phyloP scores from a whole-genome alignment of 2,888 invertebrate species.

The Drosophila niveifrons region DNA sequence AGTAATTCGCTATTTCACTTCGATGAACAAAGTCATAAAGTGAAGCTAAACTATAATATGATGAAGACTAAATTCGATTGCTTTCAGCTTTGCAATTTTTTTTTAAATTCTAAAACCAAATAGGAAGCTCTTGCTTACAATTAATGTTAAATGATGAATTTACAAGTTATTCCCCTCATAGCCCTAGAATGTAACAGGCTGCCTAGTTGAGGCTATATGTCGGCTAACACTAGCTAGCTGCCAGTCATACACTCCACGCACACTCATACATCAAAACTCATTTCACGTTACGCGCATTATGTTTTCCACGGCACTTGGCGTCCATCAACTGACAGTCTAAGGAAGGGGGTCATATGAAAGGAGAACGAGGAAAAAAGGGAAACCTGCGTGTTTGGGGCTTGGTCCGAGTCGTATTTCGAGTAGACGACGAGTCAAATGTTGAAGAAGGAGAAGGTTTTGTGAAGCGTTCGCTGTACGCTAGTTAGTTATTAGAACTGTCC shows the following conservation, averaged over 20 bases:
- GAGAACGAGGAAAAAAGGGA: background rate
- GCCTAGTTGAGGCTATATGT: background rate
- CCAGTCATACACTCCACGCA: conserved; percentile 24
- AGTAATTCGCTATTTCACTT: too few relatives aligned
- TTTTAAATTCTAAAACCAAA: background rate
- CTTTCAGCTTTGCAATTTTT: background rate
- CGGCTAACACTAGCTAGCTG: conserved; percentile 41
- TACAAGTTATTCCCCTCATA: conserved; percentile 25
- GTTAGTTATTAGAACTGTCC: conserved; percentile 61
- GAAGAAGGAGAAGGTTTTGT: conserved; percentile 22
- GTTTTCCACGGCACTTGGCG: conserved; percentile 75
- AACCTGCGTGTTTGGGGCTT: conserved; percentile 47
- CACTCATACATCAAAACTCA: conserved; percentile 70
- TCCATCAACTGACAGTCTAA: conserved; percentile 68
- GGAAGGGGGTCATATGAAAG: background rate
- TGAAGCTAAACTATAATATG: too few relatives aligned
- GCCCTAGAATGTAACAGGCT: conserved; percentile 23
- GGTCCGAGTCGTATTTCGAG: conserved; percentile 56
- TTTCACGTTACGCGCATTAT: conserved; percentile 79
- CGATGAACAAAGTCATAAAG: too few relatives aligned
- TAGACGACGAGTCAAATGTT: conserved; percentile 8
- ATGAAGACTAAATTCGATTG: too few relatives aligned
- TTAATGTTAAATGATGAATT: background rate
- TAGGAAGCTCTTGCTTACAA: background rate
- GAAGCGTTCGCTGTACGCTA: conserved; percentile 29